A percentile compares a stretch with the other conserved stretches of the same genome.
Evolutionary conservation across 2,113 vertebrate genomes (phyloP).

Genomic region (Mastomys coucha): DNA sequence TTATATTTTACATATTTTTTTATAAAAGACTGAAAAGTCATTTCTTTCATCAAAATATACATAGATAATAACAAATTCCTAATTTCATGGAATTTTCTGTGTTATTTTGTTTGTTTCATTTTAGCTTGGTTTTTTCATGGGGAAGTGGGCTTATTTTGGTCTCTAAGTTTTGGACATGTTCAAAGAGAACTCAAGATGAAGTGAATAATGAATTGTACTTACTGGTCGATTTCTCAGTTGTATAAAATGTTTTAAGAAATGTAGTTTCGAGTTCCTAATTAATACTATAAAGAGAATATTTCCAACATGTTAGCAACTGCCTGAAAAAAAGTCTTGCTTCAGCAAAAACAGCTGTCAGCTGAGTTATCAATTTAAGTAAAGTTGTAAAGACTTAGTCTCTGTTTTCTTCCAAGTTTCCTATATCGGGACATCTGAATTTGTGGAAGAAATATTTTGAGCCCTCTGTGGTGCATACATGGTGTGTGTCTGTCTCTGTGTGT

Average conservation of each 20-base stretch:
- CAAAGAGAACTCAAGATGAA: not conserved
- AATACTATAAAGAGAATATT: slow-evolving; percentile 11
- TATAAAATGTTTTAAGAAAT: slow-evolving; percentile 9
- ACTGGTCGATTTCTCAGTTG: not conserved
- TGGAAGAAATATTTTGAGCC: not conserved
- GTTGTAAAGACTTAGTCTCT: not conserved
- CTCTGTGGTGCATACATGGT: not conserved
- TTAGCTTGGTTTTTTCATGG: not conserved
- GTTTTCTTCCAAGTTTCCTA: slow-evolving; percentile 7
- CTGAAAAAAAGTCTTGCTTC: slow-evolving; percentile 24
- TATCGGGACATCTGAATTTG: not conserved
- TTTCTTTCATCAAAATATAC: not conserved
- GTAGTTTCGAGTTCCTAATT: not conserved
- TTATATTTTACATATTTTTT: not conserved
- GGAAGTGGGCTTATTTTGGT: not conserved
- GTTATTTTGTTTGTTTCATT: not conserved
- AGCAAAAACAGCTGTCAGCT: not conserved
- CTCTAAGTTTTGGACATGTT: not conserved
- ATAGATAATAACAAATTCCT: not conserved
- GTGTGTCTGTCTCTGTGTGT: not conserved
- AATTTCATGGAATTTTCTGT: not conserved
- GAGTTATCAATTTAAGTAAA: slow-evolving; percentile 11
- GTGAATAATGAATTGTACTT: not conserved
- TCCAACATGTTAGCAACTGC: slow-evolving; percentile 25
- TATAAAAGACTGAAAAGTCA: not conserved